phyloP scores from a whole-genome alignment of 2,888 invertebrate species.

The Coelopa pilipes region DNA sequence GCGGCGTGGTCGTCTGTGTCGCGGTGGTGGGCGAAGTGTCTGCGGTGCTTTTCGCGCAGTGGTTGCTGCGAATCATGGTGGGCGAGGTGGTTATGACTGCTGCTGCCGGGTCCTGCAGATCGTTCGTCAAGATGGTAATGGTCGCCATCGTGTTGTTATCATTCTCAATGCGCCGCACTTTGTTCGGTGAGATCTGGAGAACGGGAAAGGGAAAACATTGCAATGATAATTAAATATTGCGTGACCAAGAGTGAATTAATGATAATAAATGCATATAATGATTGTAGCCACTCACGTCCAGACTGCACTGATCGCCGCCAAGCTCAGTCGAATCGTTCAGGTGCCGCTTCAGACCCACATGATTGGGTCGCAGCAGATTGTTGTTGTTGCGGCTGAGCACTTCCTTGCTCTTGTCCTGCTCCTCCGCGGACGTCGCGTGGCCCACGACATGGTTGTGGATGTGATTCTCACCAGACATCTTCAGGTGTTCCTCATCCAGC shows the following conservation, averaged over 20 bases:
- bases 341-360: constrained; percentile 44
- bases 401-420: constrained; percentile 34
- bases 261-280: neutral
- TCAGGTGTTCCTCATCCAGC: constrained; percentile 41
- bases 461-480: constrained; percentile 35
- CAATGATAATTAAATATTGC: neutral
- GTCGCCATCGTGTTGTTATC: constrained; percentile 53
- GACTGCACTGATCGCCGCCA: neutral
- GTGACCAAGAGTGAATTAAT: neutral
- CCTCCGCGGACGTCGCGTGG: constrained; percentile 17
- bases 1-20: constrained; percentile 29
- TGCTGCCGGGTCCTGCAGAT: constrained; percentile 34
- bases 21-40: constrained; percentile 33
- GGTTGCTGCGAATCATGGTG: constrained; percentile 34
- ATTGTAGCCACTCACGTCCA: constrained; percentile 33
- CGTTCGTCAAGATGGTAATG: constrained; percentile 42
- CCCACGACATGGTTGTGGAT: constrained; percentile 42
- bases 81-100: constrained; percentile 38
- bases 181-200: constrained; percentile 50
- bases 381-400: constrained; percentile 46
- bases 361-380: constrained; percentile 39
- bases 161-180: constrained; percentile 54
- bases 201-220: neutral
- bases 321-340: neutral
- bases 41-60: constrained; percentile 27